Evolutionary conservation across 2,113 vertebrate genomes (phyloP).

Genomic region (Mustelus asterias): DNA sequence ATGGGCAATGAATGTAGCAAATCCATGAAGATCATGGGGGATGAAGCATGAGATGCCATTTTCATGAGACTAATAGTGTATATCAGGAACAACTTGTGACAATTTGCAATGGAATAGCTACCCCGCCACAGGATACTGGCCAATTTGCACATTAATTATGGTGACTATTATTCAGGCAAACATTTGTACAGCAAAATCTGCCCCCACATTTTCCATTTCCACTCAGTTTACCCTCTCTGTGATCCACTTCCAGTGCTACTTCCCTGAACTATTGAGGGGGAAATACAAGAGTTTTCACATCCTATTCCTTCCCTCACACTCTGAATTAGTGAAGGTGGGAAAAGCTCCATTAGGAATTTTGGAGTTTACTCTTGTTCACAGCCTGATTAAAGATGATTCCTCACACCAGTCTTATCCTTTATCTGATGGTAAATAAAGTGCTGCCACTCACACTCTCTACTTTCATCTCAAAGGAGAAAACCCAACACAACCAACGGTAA

Average conservation of each 20-base stretch:
- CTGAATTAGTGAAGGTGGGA: neutral
- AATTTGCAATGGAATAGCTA: too few species aligned
- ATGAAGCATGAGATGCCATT: neutral
- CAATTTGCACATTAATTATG: too few species aligned
- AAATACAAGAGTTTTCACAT: neutral
- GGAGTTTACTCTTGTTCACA: neutral
- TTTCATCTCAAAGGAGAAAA: neutral
- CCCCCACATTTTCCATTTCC: conserved; percentile 9
- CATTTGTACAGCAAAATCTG: too few species aligned
- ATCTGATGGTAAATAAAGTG: neutral
- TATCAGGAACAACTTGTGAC: neutral
- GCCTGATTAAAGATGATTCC: neutral
- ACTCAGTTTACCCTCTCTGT: neutral
- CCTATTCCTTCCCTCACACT: neutral
- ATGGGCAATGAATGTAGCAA: neutral
- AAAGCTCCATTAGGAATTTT: neutral
- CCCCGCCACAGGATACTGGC: too few species aligned
- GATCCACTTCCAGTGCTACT: neutral
- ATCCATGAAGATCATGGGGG: neutral
- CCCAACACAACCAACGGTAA: neutral
- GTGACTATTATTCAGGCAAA: too few species aligned
- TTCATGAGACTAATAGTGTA: neutral
- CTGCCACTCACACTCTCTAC: neutral
- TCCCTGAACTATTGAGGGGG: neutral
- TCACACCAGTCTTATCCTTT: neutral